Conservation (phyloP, 92 coral and sea anemone genomes). For the Porites cylindrica region DNA sequence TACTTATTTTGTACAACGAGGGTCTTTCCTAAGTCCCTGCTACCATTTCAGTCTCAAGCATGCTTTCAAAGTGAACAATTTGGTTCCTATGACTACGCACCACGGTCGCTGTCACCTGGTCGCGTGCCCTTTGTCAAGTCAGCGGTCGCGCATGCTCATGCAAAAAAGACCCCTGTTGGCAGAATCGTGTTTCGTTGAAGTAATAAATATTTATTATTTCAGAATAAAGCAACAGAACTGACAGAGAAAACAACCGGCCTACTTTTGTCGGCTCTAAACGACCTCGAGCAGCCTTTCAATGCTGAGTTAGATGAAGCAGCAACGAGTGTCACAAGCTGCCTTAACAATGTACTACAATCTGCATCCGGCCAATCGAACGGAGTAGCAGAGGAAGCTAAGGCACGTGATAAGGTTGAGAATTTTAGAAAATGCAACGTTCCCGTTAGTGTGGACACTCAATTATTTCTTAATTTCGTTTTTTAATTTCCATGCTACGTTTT, state of each 20-base stretch:
- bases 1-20: too few relatives aligned
- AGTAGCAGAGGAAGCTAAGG: background rate
- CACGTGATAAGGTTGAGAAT: background rate
- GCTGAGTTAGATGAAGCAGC: constrained; percentile 34
- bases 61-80: too few relatives aligned
- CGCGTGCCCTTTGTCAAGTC: too few relatives aligned
- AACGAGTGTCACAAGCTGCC: background rate
- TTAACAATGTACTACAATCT: constrained; percentile 13
- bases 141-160: too few relatives aligned
- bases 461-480: too few relatives aligned
- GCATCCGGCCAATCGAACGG: background rate
- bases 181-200: background rate
- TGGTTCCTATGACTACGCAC: too few relatives aligned
- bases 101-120: too few relatives aligned
- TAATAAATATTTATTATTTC: background rate
- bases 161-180: too few relatives aligned
- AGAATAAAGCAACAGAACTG: background rate
- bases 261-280: background rate
- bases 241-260: background rate
- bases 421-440: background rate
- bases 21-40: too few relatives aligned
- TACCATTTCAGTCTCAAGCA: too few relatives aligned
- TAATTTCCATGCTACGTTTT: too few relatives aligned
- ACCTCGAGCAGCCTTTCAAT: constrained; percentile 29
- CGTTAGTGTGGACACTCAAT: too few relatives aligned